Evolutionary conservation across 1,140 invertebrate genomes (phyloP), one percentile per base, ranked within the genome.

Genomic region (Habropoda laboriosa): DNA sequence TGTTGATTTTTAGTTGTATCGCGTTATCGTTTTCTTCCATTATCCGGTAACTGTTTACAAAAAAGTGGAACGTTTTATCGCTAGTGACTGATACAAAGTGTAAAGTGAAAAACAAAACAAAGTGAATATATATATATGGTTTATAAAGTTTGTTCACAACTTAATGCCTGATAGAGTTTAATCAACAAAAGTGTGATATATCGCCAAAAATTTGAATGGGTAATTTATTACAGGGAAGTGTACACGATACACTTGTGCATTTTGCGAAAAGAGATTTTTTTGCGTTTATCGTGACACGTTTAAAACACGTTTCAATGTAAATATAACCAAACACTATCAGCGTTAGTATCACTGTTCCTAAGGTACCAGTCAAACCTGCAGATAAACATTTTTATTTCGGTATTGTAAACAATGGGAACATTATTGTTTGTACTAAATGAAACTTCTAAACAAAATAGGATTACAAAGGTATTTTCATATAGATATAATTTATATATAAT

Each of bases 61-160:
- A 64, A 38, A 30, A 51, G 58, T 53, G 45, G 64, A 64, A 58
- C 53, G 58, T 0, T n/a, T 6, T 8, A 24, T n/a, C n/a, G 27
- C 10, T 24, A 63, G 72, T 64, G 32, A 74, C 30, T 51, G 2
- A 60, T 21, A 74, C 12, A 32, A 21, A 55, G 35, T 45, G 68
- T 21, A 40, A 40, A n/a, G 1, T 30, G 30, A 42, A 30, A 38
- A 12, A 47, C 4, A 45, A 24, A 8, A 45, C 8, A 64, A 8
- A 4, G 1, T 24, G 30, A 35, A 24, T 21, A 18, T 27, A 2
- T 57, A 21, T 71, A 8, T 27, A 10, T 13, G n/a, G 0, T n/a
- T 55, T 32, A n/a, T 27, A 21, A 67, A 13, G 8, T 67, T 35
- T 18, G 5, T 18, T 58, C 21, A 13, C 10, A n/a, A n/a, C 13